Conservation (phyloP, 2,797 vertebrate species). For the Lagodon rhomboides region DNA sequence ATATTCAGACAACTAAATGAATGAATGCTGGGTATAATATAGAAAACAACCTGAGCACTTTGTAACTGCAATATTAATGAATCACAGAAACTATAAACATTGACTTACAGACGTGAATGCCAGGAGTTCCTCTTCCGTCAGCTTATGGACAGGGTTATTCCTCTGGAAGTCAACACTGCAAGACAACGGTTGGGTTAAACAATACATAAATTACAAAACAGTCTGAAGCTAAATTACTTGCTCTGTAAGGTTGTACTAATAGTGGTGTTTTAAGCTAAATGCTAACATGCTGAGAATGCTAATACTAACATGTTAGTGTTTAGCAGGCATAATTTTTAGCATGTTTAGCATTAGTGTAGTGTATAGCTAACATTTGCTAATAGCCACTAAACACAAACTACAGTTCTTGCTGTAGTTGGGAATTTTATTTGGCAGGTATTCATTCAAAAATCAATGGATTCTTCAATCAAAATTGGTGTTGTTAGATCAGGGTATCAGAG, state of each 20-base stretch:
- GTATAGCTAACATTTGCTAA: background rate
- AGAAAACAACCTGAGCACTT: background rate
- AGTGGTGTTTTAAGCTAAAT: background rate
- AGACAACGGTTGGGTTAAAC: constrained; percentile 55
- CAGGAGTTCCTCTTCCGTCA: constrained; percentile 94
- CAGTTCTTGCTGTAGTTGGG: background rate
- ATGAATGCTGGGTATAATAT: background rate
- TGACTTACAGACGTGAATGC: constrained; percentile 95
- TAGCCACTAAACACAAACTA: background rate
- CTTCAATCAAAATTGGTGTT: too few species aligned
- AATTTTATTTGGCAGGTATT: background rate
- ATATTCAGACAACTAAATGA: background rate
- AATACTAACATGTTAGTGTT: too few species aligned
- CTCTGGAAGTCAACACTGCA: constrained; percentile 94
- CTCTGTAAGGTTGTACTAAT: background rate
- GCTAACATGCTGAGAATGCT: too few species aligned
- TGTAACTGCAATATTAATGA: background rate
- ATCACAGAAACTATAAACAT: background rate
- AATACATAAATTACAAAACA: background rate
- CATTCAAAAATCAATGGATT: background rate
- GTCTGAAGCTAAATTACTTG: background rate
- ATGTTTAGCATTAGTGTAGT: background rate
- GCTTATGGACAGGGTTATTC: constrained; percentile 95
- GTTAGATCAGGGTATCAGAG: too few species aligned
- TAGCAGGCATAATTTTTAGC: too few species aligned